Evolutionary conservation across 2,113 vertebrate genomes (phyloP).

Genomic region (Argyrosomus japonicus): DNA sequence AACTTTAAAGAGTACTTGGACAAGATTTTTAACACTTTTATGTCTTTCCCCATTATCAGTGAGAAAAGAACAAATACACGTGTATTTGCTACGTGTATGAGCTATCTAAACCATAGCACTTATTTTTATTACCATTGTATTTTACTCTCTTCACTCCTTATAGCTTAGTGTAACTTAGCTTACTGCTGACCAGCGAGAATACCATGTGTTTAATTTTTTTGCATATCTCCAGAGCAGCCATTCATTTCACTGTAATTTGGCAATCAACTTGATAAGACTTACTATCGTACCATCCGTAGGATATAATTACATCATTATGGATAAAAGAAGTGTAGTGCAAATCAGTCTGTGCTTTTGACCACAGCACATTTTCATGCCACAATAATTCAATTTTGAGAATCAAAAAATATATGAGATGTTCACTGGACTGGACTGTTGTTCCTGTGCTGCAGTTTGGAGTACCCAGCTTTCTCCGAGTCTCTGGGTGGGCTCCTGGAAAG

Average conservation of each 20-base stretch:
- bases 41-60: background rate
- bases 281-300: background rate
- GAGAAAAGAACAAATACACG: background rate
- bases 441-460: background rate
- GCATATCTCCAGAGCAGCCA: background rate
- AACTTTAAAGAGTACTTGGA: constrained; percentile 7
- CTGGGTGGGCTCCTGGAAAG: background rate
- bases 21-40: constrained; percentile 2
- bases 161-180: background rate
- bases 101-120: background rate
- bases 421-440: background rate
- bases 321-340: background rate
- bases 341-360: background rate
- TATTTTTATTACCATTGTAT: background rate
- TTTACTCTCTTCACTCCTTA: background rate
- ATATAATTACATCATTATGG: background rate
- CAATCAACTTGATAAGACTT: background rate
- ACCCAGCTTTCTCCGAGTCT: background rate
- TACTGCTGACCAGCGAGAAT: too few relatives aligned
- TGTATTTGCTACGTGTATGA: background rate
- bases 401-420: background rate
- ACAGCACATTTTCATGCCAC: background rate
- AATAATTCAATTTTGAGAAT: background rate
- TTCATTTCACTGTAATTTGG: background rate
- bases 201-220: background rate